Base-by-base conservation (phyloP, 2,113 vertebrate genomes). In the Todiramphus chloris region DNA sequence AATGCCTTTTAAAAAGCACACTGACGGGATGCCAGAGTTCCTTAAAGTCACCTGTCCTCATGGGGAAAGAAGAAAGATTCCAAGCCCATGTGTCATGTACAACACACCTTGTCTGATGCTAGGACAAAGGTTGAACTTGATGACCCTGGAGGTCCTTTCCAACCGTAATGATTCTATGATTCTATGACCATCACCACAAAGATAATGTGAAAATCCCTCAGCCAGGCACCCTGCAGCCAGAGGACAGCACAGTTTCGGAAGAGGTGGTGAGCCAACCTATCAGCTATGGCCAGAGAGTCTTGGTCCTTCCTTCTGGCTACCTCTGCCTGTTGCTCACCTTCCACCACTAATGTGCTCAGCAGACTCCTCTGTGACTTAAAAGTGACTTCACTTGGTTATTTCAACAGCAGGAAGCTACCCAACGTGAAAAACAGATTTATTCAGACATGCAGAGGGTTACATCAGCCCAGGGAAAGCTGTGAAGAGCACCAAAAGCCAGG, bases 331-430 rank as follows among this genome's bases (percentile, higher is more conserved):
- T 48, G 51, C 68, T 94, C 63, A 73, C 53, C 60, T 79, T 44
- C 53, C 51, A 33, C 21, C n/a, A 31, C 43, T 8, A 9, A 23
- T 0, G 0, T 12, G 25, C 75, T 62, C 43, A 55, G 4, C 39
- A 72, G 25, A 51, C 25, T 31, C 70, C 39, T 78, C 77, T 46
- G 3, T 2, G 18, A 58, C 53, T 56, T 56, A 31, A 56, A 56
- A 56, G 28, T 56, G 53, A 56, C 56, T 58, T 46, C 56, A 64
- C 7, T 31, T 33, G 62, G 48, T 60, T 4, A 62, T 19, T 35
- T n/a, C 33, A 76, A 2, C 1, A 12, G 66, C 66, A 92, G 30
- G 75, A 85, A 82, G 30, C 17, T 12, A 16, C 10, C 17, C 56
- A 85, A 1, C 4, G 9, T 15, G 30, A 37, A 37, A 96, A 66